Base-by-base conservation (phyloP, 2,888 invertebrate genomes). In the Petrophora chlorosata region DNA sequence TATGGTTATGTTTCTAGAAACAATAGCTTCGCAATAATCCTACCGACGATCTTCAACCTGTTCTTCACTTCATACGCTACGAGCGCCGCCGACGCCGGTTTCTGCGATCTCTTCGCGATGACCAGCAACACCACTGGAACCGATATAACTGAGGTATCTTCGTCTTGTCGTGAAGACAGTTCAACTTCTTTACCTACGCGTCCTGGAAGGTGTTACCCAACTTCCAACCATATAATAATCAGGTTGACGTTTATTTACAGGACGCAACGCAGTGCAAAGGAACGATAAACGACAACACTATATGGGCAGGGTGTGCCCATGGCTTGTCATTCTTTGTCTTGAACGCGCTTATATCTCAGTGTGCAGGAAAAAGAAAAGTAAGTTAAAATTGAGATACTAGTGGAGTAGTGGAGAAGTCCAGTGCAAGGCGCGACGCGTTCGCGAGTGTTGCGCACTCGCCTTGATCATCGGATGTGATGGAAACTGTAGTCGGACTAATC, bases 11-110 rank as follows among this genome's bases (percentile, higher is more conserved):
- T n/a, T n/a, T n/a, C n/a, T n/a, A 92, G 92, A 3, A 90, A 91
- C 58, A 90, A 91, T 61, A 90, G 92, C 55, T 85, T 92, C 53
- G 86, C 90, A 0, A 88, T 92, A 63, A 92, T 92, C 73, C 77
- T 92, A 53, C 92, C 92, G 7, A 90, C 92, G 23, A 91, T 92
- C 26, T 78, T 92, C 61, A 92, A 92, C 67, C 81, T 84, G 30
- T 90, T 92, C 78, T 85, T 87, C 70, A 79, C 81, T 1, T 84
- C 85, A 8, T 85, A 82, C 53, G 79, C 80, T 0, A 67, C 72
- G 29, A 79, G 78, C 41, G 65, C 50, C 4, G 63, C 56, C 0
- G 76, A 69, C 23, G 73, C 72, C 2, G 74, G 82, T 2, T 86
- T 87, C 64, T 87, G 86, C 17, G 77, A 82, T 8, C 71, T 87